phyloP scores from a whole-genome alignment of 2,113 vertebrate species.

The Madoqua kirkii region DNA sequence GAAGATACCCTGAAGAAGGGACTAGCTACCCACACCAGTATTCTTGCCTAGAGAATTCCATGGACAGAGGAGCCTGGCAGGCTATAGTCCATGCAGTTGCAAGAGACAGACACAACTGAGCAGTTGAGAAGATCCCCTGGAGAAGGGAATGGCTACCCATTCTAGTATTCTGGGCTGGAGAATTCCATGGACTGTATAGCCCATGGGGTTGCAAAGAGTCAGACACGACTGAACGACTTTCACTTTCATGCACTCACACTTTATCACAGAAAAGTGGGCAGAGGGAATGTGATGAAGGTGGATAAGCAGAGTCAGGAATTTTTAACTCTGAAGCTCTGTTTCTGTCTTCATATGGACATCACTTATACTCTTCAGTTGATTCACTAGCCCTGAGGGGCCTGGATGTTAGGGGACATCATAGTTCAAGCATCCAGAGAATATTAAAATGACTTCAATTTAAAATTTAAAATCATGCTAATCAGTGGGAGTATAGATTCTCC shows the following conservation, averaged over 20 bases:
- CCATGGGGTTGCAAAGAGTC: background rate
- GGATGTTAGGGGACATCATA: background rate
- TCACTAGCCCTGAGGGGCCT: background rate
- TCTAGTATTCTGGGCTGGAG: background rate
- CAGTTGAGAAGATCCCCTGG: background rate
- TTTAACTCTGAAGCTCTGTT: background rate
- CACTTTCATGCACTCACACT: background rate
- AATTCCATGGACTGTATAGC: background rate
- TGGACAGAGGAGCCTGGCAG: background rate
- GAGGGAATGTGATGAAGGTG: no score
- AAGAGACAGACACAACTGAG: background rate
- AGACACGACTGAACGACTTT: accelerated
- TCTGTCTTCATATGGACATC: background rate
- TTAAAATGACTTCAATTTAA: background rate
- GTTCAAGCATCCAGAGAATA: background rate
- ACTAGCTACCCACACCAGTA: background rate
- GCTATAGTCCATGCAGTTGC: background rate
- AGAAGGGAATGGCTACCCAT: background rate
- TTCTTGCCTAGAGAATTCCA: background rate
- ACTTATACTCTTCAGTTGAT: background rate
- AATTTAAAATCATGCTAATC: background rate
- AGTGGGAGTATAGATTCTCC: background rate
- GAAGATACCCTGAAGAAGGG: background rate
- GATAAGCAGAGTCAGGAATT: no score
- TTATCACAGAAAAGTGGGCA: background rate